Conservation (phyloP, 2,113 vertebrate species). For the Lepus americanus region DNA sequence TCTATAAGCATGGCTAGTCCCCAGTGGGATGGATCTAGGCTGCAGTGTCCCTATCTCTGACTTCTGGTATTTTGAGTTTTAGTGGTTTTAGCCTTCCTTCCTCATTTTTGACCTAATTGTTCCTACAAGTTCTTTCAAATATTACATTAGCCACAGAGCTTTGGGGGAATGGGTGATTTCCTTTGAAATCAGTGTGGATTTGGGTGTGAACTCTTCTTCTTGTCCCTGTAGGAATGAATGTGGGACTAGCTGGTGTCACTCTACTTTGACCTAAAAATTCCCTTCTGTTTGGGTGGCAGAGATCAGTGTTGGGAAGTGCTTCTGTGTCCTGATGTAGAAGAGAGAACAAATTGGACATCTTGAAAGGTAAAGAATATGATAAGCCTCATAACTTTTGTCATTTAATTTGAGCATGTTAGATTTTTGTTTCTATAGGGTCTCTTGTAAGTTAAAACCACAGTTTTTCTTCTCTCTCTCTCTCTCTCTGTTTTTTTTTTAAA, state of each 20-base stretch:
- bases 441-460: constrained; percentile 40
- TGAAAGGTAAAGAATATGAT: constrained; percentile 75
- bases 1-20: neutral
- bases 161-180: neutral
- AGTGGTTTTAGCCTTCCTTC: constrained; percentile 43
- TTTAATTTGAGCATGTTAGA: neutral
- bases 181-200: constrained; percentile 7
- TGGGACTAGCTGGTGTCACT: constrained; percentile 66
- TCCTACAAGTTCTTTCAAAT: neutral
- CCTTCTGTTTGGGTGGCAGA: constrained; percentile 47
- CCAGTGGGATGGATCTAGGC: neutral
- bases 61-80: constrained; percentile 39
- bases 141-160: neutral
- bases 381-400: neutral
- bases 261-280: constrained; percentile 44
- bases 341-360: constrained; percentile 55
- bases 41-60: neutral
- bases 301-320: constrained; percentile 28
- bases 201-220: constrained; percentile 68
- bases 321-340: constrained; percentile 73
- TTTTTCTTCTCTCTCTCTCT: neutral
- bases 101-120: neutral
- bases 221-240: constrained; percentile 68
- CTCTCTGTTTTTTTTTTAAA: no score
- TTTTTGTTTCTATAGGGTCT: constrained; percentile 22